A percentile compares a stretch with the other conserved stretches of the same genome.
Evolutionary conservation across 2,113 vertebrate species (phyloP).

Genomic region (Odocoileus hemionus): DNA sequence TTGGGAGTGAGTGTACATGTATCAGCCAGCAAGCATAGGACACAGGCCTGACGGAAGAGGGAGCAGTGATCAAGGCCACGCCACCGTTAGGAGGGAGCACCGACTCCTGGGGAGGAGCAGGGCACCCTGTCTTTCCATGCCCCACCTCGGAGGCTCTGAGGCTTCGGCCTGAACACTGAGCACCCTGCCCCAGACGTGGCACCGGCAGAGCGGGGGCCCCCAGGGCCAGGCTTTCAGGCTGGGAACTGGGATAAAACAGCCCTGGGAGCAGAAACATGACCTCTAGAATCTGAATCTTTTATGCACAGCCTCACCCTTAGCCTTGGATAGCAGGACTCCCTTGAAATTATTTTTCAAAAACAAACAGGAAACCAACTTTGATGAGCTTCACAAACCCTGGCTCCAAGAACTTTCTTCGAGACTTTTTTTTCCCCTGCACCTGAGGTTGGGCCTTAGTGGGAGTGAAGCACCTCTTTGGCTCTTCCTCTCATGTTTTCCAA

Average conservation of each 20-base stretch:
- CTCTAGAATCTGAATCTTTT: not conserved
- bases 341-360: not conserved
- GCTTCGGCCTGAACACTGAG: not conserved
- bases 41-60: not conserved
- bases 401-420: not conserved
- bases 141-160: rapidly evolving
- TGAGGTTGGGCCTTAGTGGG: not conserved
- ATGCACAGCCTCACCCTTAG: not conserved
- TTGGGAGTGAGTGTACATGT: not conserved
- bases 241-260: not conserved
- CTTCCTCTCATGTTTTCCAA: constrained; percentile 18
- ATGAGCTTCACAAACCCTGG: not conserved
- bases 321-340: not conserved
- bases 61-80: not conserved
- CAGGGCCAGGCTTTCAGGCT: not conserved
- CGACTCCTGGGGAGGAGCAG: rapidly evolving
- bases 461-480: constrained; percentile 47
- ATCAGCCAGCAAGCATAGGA: not conserved
- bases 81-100: rapidly evolving
- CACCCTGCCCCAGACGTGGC: too few species aligned
- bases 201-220: rapidly evolving
- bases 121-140: not conserved
- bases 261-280: not conserved
- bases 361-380: not conserved
- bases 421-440: not conserved